Conservation (phyloP, 2,888 invertebrate species). For the Scaeva pyrastri region DNA sequence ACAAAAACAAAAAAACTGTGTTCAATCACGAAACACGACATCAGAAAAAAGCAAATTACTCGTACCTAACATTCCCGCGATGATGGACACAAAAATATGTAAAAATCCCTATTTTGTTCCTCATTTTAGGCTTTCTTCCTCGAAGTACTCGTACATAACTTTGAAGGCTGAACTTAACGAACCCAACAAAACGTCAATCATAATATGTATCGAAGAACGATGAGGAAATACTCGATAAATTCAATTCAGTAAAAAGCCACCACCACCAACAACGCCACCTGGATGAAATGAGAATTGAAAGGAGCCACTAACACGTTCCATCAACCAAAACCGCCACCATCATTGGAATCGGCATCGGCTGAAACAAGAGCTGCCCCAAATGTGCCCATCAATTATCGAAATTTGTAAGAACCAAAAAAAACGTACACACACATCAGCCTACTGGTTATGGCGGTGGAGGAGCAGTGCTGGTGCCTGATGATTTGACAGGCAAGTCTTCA, state of each 20-base stretch:
- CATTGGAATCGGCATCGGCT: not conserved
- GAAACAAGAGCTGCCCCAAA: conserved; percentile 45
- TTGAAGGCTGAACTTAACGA: not conserved
- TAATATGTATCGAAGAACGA: not conserved
- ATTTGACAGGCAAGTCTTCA: conserved; percentile 19
- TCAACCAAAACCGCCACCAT: too few species aligned
- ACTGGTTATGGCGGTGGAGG: not conserved
- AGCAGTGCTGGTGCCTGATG: too few species aligned
- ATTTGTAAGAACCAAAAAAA: conserved; percentile 26
- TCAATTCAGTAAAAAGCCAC: conserved; percentile 23
- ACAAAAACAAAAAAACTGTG: not conserved
- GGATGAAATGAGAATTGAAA: not conserved
- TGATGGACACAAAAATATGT: not conserved
- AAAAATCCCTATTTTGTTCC: conserved; percentile 1
- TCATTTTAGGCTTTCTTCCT: conserved; percentile 10
- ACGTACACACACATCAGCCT: conserved; percentile 2
- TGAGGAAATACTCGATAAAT: conserved; percentile 39
- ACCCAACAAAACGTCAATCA: conserved; percentile 13
- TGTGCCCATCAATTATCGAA: conserved; percentile 63
- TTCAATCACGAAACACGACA: not conserved
- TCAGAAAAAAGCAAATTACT: not conserved
- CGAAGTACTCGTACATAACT: not conserved
- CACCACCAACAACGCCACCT: conserved; percentile 19
- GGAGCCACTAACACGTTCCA: not conserved
- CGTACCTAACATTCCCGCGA: conserved; percentile 18